These are phyloP conservation scores for Ctenodactylus gundi DNA, from an alignment of 2,113 vertebrate species.

Conservation along the genomic window DNA sequence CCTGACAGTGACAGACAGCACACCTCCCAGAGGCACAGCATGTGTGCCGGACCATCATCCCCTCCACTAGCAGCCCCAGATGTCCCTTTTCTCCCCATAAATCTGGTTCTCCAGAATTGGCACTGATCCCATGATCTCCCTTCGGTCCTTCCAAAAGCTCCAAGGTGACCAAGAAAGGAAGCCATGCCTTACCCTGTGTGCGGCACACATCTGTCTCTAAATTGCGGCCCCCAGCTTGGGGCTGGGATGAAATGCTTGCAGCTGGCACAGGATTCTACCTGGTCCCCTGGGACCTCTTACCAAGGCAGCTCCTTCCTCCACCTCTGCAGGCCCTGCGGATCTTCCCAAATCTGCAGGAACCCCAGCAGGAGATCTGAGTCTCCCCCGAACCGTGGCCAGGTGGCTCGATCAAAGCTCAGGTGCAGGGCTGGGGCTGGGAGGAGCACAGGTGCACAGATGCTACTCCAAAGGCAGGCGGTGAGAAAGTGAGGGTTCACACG, in stretches of 20 bases:
- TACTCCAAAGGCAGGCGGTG: accelerated
- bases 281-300: neutral
- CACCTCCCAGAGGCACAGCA: neutral
- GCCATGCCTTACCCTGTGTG: accelerated
- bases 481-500: neutral
- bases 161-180: neutral
- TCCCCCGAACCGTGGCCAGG: neutral
- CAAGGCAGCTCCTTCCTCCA: neutral
- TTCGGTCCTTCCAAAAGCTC: neutral
- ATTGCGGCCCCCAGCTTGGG: neutral
- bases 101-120: neutral
- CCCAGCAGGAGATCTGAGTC: neutral
- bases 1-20: too few relatives aligned
- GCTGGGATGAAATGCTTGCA: neutral
- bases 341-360: neutral
- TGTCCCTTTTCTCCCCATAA: neutral
- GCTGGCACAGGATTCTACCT: neutral
- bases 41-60: too few relatives aligned
- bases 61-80: too few relatives aligned
- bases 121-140: neutral
- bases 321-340: neutral
- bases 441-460: neutral
- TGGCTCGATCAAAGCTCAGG: neutral
- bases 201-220: neutral
- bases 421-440: accelerated